Evolutionary conservation across 2,113 vertebrate genomes (phyloP).

Genomic region (Ginglymostoma cirratum): DNA sequence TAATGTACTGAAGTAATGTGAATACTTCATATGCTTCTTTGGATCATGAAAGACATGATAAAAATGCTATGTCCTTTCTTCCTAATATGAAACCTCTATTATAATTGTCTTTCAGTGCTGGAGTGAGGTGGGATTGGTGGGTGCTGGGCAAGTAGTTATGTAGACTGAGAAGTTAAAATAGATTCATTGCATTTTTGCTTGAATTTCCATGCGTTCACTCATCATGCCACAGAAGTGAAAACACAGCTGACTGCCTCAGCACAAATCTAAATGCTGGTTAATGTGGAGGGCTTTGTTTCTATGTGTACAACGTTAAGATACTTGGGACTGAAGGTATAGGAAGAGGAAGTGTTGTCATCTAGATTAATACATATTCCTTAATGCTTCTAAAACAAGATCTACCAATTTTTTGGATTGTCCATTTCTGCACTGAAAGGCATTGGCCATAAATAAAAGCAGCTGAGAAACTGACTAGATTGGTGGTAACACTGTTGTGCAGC

Average conservation of each 20-base stretch:
- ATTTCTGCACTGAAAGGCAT: not conserved
- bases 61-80: not conserved
- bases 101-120: not conserved
- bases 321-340: not conserved
- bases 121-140: not conserved
- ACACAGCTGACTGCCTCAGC: not conserved
- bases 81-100: not conserved
- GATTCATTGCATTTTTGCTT: not conserved
- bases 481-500: not conserved
- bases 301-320: not conserved
- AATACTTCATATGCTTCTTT: not conserved
- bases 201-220: not conserved
- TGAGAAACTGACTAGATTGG: not conserved
- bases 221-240: not conserved
- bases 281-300: not conserved
- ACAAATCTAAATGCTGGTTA: not conserved
- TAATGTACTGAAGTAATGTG: not conserved
- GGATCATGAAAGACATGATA: not conserved
- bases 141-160: not conserved
- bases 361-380: not conserved
- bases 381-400: not conserved
- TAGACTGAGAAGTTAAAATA: not conserved
- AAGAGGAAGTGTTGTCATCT: not conserved
- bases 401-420: no score
- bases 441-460: not conserved